Base-by-base conservation (phyloP, 2,888 invertebrate genomes). In the Candidula unifasciata region DNA sequence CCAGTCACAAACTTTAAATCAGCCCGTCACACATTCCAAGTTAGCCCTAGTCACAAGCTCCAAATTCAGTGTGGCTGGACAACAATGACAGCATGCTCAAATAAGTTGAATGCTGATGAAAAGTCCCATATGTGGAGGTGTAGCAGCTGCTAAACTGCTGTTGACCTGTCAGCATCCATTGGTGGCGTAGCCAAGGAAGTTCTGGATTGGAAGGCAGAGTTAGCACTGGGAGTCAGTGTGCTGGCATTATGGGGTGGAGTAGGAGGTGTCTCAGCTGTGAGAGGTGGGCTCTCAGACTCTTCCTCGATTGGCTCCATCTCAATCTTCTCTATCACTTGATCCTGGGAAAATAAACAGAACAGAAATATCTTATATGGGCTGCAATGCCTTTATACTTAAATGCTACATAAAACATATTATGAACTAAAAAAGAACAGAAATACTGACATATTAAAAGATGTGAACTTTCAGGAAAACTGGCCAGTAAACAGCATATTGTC, bases 291-390 rank as follows among this genome's bases (percentile, higher is more conserved):
- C 80, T 92, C 92, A 44, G 91, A 91, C 84, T 93, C 93, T 84
- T 93, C 93, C 79, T 91, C 92, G 69, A 93, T 93, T 24, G 93
- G 89, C 82, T 93, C 93, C 93, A 93, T 93, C 85, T 93, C 93
- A n/a, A 83, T 66, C 60, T 88, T 87, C 37, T 90, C 89, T 30
- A 66, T 44, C 0, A 79, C 80, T n/a, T 71, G 60, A 13, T 88
- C 88, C 86, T 85, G 80, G 33, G 24, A 1, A 80, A 64, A 16
- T 37, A 35, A 79, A 33, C 21, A 60, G 5, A n/a, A 21, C 24
- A 0, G 18, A 24, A 60, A 54, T 13, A 54, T 18, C 10, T 54
- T n/a, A n/a, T n/a, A n/a, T n/a, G n/a, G n/a, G n/a, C n/a, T n/a
- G n/a, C n/a, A n/a, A n/a, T n/a, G n/a, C n/a, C n/a, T n/a, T n/a